Evolutionary conservation across 2,888 invertebrate species (phyloP).

Genomic region (Drosophila bunnanda): DNA sequence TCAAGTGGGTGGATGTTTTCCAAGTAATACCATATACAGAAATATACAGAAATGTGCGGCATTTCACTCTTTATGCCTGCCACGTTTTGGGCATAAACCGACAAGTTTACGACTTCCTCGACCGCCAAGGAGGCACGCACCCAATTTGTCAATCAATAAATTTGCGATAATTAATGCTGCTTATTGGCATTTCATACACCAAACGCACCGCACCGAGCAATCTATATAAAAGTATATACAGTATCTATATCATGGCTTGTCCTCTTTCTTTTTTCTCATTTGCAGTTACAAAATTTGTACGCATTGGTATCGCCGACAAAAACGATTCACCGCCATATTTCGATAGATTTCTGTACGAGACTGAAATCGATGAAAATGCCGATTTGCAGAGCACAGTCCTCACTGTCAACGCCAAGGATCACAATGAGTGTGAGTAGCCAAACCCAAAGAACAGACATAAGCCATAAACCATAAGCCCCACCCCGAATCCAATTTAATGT

Average conservation of each 20-base stretch:
- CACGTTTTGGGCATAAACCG: slow-evolving; percentile 71
- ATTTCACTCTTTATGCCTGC: slow-evolving; percentile 60
- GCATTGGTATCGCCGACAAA: slow-evolving; percentile 98
- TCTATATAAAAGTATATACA: slow-evolving; percentile 5
- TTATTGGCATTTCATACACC: slow-evolving; percentile 71
- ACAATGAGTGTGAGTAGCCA: slow-evolving; percentile 96
- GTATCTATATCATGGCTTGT: slow-evolving; percentile 36
- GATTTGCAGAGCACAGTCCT: slow-evolving; percentile 98
- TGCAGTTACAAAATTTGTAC: slow-evolving; percentile 98
- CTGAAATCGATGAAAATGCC: slow-evolving; percentile 98
- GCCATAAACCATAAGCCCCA: slow-evolving; percentile 26
- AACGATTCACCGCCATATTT: slow-evolving; percentile 99
- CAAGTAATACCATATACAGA: neutral
- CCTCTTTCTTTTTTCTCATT: slow-evolving; percentile 76
- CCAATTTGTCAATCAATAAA: slow-evolving; percentile 79
- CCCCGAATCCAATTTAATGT: slow-evolving; percentile 40
- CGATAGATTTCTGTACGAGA: slow-evolving; percentile 97
- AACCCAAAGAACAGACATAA: slow-evolving; percentile 22
- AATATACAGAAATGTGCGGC: neutral
- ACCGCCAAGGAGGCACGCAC: slow-evolving; percentile 61
- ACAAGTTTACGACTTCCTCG: slow-evolving; percentile 58
- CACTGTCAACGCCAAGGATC: slow-evolving; percentile 99
- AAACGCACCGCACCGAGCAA: slow-evolving; percentile 21
- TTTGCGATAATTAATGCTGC: slow-evolving; percentile 72
- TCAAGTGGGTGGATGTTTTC: neutral